phyloP scores from a whole-genome alignment of 2,888 invertebrate species.

The Drosophila greeni region DNA sequence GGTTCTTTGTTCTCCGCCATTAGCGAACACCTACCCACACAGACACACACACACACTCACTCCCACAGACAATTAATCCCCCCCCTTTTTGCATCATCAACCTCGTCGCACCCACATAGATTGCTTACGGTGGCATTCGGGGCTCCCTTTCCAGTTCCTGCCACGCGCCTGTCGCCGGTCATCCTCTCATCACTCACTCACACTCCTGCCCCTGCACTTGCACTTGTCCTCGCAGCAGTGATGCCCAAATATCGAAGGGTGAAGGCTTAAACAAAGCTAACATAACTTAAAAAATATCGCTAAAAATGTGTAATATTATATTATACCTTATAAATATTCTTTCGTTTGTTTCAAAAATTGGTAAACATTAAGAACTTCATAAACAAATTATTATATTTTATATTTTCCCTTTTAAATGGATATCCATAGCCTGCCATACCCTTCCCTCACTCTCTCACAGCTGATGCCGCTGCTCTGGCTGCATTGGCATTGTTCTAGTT shows the following conservation, averaged over 20 bases:
- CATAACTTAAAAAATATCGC: too few relatives aligned
- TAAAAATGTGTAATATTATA: too few relatives aligned
- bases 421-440: slow-evolving; percentile 4
- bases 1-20: slow-evolving; percentile 45
- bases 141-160: slow-evolving; percentile 21
- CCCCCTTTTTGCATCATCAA: background rate
- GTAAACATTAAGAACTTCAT: too few relatives aligned
- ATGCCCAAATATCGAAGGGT: slow-evolving; percentile 3
- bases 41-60: slow-evolving; percentile 17
- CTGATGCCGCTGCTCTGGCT: slow-evolving; percentile 9
- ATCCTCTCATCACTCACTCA: slow-evolving; percentile 2
- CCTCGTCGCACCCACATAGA: slow-evolving; percentile 9
- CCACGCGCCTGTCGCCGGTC: slow-evolving; percentile 33
- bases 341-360: background rate
- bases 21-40: slow-evolving; percentile 43
- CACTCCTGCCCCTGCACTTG: slow-evolving; percentile 12
- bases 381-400: too few relatives aligned
- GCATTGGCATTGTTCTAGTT: slow-evolving; percentile 52
- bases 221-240: slow-evolving; percentile 9
- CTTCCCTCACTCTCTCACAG: slow-evolving; percentile 1
- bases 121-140: slow-evolving; percentile 50
- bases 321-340: background rate
- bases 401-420: background rate
- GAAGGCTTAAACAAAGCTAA: too few relatives aligned
- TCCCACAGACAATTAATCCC: slow-evolving; percentile 17